Conservation (phyloP, 2,113 vertebrate species). For the Apodemus speciosus region DNA sequence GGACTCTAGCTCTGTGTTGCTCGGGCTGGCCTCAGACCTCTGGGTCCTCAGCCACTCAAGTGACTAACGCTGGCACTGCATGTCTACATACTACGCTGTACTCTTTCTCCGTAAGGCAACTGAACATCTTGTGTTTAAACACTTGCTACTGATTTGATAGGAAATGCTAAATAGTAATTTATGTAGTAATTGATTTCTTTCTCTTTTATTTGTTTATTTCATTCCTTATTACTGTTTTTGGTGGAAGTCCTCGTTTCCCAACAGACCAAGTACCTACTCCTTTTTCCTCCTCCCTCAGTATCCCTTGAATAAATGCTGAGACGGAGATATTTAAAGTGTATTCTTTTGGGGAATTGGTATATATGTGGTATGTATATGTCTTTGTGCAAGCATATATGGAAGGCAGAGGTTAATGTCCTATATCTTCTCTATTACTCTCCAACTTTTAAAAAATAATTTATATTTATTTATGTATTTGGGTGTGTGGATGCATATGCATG, state of each 20-base stretch:
- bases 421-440: not conserved
- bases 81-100: not conserved
- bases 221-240: not conserved
- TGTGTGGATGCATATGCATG: not conserved
- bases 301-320: not conserved
- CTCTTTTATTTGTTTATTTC: not conserved
- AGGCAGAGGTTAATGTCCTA: not conserved
- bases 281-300: not conserved
- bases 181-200: not conserved
- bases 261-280: not conserved
- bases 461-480: not conserved
- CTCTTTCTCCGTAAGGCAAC: not conserved
- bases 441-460: not conserved
- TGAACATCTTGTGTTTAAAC: not conserved
- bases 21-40: not conserved
- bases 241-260: not conserved
- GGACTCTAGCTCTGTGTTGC: not conserved
- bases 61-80: not conserved
- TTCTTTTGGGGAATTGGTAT: not conserved
- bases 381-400: not conserved
- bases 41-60: not conserved
- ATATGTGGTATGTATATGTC: not conserved
- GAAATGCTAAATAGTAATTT: slow-evolving; percentile 26
- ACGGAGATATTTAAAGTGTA: not conserved
- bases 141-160: slow-evolving; percentile 16